A percentile compares a stretch with the other conserved stretches of the same genome.
Evolutionary conservation across 2,888 invertebrate genomes (phyloP).

Genomic region (Drosophila subsilvestris): DNA sequence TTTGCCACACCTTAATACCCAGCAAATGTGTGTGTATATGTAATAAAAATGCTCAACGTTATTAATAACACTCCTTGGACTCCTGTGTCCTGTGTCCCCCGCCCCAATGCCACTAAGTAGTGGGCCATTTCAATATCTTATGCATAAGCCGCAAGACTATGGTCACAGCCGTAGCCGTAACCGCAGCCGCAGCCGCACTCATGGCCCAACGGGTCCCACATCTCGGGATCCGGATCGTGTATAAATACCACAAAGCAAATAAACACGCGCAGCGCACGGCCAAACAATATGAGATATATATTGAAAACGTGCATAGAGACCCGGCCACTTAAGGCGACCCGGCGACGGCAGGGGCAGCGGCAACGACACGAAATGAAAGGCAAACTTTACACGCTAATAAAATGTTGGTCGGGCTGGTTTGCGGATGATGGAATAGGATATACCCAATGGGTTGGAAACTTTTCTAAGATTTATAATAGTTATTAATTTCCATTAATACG

Average conservation of each 20-base stretch:
- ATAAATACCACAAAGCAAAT: conserved; percentile 74
- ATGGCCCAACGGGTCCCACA: conserved; percentile 7
- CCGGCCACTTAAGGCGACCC: conserved; percentile 68
- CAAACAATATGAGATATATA: conserved; percentile 77
- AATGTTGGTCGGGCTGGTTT: conserved; percentile 44
- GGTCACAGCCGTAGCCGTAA: conserved; percentile 9
- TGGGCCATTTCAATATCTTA: conserved; percentile 71
- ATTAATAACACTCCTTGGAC: conserved; percentile 63
- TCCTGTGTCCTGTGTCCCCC: not conserved
- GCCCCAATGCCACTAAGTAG: conserved; percentile 51
- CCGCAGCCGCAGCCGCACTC: conserved; percentile 19
- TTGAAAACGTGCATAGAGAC: conserved; percentile 71
- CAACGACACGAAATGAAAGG: conserved; percentile 61
- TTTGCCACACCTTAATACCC: conserved; percentile 57
- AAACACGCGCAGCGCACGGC: conserved; percentile 73
- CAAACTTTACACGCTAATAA: conserved; percentile 75
- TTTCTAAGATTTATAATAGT: too few relatives aligned
- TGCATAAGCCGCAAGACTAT: conserved; percentile 64
- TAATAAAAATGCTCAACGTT: conserved; percentile 68
- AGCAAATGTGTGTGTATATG: conserved; percentile 48
- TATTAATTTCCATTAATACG: too few relatives aligned
- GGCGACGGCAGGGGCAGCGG: conserved; percentile 20
- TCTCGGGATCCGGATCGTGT: conserved; percentile 37
- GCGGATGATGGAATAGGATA: conserved; percentile 9
- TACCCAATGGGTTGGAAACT: not conserved